A percentile compares a stretch with the other conserved stretches of the same genome.
Conservation (phyloP, 2,113 vertebrate species). For the Callionymus lyra region DNA sequence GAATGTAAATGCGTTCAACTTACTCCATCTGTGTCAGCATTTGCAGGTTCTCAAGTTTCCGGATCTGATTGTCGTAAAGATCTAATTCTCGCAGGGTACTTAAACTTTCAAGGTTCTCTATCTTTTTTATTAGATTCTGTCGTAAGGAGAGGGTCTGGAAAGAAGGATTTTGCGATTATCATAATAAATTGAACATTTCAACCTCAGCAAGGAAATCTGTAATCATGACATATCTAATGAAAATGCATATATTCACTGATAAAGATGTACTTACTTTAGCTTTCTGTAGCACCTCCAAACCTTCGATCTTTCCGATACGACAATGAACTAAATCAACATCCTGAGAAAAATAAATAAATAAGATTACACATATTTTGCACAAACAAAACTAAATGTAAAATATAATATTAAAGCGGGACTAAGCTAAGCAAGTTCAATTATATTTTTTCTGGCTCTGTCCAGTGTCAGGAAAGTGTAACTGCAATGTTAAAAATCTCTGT, state of each 20-base stretch:
- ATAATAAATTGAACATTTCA: too few species aligned
- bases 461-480: too few species aligned
- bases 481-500: too few species aligned
- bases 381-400: too few species aligned
- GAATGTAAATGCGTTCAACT: constrained; percentile 51
- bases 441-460: too few species aligned
- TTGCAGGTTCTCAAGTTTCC: constrained; percentile 87
- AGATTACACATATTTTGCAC: background rate
- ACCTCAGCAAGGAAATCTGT: too few species aligned
- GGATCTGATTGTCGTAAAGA: constrained; percentile 96
- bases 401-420: too few species aligned
- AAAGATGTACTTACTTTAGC: constrained; percentile 75
- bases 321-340: constrained; percentile 96
- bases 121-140: constrained; percentile 90
- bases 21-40: constrained; percentile 83
- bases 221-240: too few species aligned
- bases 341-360: constrained; percentile 47
- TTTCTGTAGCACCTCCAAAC: constrained; percentile 89
- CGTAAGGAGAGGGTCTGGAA: constrained; percentile 88
- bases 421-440: too few species aligned
- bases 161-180: too few species aligned
- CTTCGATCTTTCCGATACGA: constrained; percentile 94
- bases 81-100: constrained; percentile 81
- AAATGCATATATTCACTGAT: background rate
- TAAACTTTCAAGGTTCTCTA: constrained; percentile 88